Evolutionary conservation across 2,888 invertebrate genomes (phyloP).

Genomic region (Drymonia ruficornis): DNA sequence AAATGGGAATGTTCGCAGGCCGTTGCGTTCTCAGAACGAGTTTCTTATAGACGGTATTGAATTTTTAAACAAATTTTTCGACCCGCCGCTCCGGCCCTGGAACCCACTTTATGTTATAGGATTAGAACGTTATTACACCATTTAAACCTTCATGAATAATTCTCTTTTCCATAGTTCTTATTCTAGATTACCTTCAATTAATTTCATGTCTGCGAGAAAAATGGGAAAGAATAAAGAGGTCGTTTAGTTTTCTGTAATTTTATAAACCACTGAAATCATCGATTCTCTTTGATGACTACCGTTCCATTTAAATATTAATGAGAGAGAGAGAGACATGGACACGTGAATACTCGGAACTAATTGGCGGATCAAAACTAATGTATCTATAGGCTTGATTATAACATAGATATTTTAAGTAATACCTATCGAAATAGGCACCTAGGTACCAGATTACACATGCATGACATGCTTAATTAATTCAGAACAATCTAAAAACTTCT

Average conservation of each 20-base stretch:
- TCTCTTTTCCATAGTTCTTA: conserved; percentile 41
- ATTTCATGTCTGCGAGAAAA: conserved; percentile 6
- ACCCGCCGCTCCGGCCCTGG: conserved; percentile 56
- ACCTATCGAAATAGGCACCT: no score
- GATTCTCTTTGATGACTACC: conserved; percentile 1
- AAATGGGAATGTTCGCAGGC: conserved; percentile 80
- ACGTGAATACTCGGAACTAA: not conserved
- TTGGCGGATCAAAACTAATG: not conserved
- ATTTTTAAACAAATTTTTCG: conserved; percentile 82
- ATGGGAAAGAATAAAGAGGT: not conserved
- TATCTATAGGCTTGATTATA: not conserved
- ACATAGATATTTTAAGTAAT: no score
- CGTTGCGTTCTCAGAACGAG: conserved; percentile 78
- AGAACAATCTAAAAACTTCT: no score
- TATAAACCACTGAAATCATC: not conserved
- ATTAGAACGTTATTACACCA: conserved; percentile 72
- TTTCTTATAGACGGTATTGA: conserved; percentile 80
- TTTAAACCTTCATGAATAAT: conserved; percentile 69
- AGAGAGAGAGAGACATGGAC: not conserved
- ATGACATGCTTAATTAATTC: no score
- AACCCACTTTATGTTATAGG: conserved; percentile 72
- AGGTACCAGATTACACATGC: no score
- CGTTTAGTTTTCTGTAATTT: not conserved
- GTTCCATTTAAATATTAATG: not conserved
- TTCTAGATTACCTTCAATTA: conserved; percentile 20